Conservation (phyloP, 2,888 invertebrate species). For the Oscheius sp. region DNA sequence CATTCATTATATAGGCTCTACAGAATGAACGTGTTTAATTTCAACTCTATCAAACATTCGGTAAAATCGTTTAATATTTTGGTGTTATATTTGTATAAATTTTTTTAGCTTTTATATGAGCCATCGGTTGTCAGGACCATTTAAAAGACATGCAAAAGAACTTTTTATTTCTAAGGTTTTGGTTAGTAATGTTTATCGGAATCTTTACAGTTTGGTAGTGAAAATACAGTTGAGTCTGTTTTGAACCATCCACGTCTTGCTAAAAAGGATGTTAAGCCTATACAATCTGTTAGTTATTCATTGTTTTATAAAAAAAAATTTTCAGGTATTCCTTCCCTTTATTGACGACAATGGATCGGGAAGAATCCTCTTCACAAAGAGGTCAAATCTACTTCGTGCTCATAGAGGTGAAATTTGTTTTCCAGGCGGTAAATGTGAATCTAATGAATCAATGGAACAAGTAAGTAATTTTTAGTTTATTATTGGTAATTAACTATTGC, state of each 20-base stretch:
- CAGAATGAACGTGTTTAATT: not conserved
- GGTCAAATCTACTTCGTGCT: constrained; percentile 54
- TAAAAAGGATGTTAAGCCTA: constrained; percentile 2
- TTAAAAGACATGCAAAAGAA: constrained; percentile 6
- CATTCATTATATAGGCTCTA: constrained; percentile 70
- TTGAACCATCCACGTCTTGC: constrained; percentile 9
- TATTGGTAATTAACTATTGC: constrained; percentile 13
- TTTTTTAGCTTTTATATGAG: not conserved
- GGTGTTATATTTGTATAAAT: too few species aligned
- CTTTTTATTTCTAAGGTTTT: not conserved
- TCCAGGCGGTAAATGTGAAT: constrained; percentile 62
- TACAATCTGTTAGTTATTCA: constrained; percentile 6
- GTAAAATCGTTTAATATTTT: too few species aligned
- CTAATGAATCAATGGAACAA: constrained; percentile 54
- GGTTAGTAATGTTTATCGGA: not conserved
- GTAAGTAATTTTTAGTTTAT: constrained; percentile 36
- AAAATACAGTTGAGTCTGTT: not conserved
- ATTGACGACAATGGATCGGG: constrained; percentile 35
- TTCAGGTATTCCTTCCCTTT: constrained; percentile 49
- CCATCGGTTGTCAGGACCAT: not conserved
- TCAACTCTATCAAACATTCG: too few species aligned
- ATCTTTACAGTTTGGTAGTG: not conserved
- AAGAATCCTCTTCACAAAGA: constrained; percentile 54
- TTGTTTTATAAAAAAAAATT: not conserved
- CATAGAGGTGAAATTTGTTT: constrained; percentile 67